Conservation (phyloP, 2,888 invertebrate genomes). For the Heliconius aoede region DNA sequence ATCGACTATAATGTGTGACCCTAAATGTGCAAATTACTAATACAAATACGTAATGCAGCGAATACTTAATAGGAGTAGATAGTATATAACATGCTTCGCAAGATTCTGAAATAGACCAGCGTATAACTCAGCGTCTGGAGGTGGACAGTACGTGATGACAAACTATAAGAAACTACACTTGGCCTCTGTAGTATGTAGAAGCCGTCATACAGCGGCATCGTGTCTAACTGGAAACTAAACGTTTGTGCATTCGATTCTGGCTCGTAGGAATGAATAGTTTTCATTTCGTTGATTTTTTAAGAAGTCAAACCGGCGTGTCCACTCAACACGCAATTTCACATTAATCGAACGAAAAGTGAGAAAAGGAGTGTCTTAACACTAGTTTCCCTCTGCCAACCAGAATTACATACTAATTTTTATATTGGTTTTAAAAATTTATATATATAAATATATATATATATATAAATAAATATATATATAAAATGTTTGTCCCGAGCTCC, state of each 20-base stretch:
- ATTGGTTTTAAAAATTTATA: too few relatives aligned
- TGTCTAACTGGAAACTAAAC: neutral
- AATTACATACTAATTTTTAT: too few relatives aligned
- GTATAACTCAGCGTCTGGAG: conserved; percentile 36
- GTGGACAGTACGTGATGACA: conserved; percentile 44
- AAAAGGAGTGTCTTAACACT: neutral
- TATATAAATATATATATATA: too few relatives aligned
- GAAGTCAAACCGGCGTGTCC: neutral
- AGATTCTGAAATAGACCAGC: conserved; percentile 39
- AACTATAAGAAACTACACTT: conserved; percentile 10
- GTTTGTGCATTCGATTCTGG: neutral
- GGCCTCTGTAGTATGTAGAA: neutral
- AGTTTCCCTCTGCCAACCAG: neutral
- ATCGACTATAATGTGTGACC: neutral
- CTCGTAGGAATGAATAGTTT: neutral
- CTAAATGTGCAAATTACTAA: neutral
- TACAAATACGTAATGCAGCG: neutral
- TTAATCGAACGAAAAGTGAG: neutral
- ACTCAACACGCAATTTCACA: neutral
- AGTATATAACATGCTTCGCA: conserved; percentile 15
- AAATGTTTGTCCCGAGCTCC: neutral
- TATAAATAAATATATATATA: too few relatives aligned
- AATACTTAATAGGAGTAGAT: conserved; percentile 2
- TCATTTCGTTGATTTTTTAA: too few relatives aligned
- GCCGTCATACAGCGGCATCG: neutral